Evolutionary conservation across 2,888 invertebrate genomes (phyloP), one percentile per base, ranked within the genome.

Genomic region (Byasa hedistus): DNA sequence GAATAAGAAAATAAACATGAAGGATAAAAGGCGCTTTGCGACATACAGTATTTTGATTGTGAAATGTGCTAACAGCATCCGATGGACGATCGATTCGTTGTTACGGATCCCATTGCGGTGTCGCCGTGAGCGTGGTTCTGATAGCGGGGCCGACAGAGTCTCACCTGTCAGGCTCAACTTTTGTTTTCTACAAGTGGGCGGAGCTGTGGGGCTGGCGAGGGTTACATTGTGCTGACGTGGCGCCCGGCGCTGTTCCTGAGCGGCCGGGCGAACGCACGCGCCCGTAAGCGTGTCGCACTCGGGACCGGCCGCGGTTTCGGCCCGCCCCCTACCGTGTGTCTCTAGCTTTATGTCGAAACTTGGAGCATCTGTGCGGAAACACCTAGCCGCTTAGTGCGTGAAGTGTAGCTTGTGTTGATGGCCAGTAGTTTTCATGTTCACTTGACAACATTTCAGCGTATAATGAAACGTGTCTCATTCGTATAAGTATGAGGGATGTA

Each of bases 81-180:
- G 73, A 71, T 74, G 75, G 78, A 69, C 74, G 62, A 76, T 80
- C 75, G 65, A 65, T 70, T 74, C 72, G 78, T 78, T 75, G 76
- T 73, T 79, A 74, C 72, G 78, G 80, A 80, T 76, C 68, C 68
- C 8, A 23, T 51, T 24, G 61, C 24, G 56, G 15, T 23, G 5
- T 57, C 22, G 51, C 23, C 32, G 32, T 51, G 57, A 56, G 57
- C 57, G 55, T 17, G n/a, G 54, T 27, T 17, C 51, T 48, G 62
- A 64, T 60, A 51, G 61, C 48, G 54, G 54, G 59, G 72, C 79
- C 74, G 78, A 79, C 79, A 78, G 76, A 69, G 72, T 83, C 87
- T 91, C 92, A 93, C 92, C 92, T 90, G 92, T 90, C 88, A 95
- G 94, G 87, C 94, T 94, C 85, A 95, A 94, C 83, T 94, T 93